phyloP scores from a whole-genome alignment of 2,888 invertebrate genomes.

The Cistogaster globosa region DNA sequence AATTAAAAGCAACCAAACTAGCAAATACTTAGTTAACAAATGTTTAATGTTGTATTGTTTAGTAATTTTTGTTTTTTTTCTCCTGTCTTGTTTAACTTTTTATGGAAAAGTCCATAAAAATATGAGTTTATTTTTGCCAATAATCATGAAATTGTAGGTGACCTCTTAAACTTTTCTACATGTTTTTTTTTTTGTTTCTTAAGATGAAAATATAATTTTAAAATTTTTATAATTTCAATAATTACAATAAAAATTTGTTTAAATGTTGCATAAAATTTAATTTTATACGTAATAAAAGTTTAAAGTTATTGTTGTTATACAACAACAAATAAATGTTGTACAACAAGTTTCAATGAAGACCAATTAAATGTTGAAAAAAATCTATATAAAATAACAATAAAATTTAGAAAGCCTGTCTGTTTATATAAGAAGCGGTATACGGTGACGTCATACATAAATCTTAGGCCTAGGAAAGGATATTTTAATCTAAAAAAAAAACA shows the following conservation, averaged over 20 bases:
- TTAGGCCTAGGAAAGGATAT: no score
- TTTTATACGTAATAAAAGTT: background rate
- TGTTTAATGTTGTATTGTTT: slow-evolving; percentile 50
- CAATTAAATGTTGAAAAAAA: no score
- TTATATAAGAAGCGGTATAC: no score
- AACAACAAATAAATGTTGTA: background rate
- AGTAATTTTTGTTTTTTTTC: background rate
- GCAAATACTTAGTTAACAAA: slow-evolving; percentile 34
- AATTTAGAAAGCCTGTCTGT: no score
- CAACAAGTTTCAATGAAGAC: no score
- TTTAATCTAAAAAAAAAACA: no score
- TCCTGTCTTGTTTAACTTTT: background rate
- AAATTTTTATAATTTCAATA: background rate
- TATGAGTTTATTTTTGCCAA: slow-evolving; percentile 17
- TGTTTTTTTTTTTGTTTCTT: slow-evolving; percentile 48
- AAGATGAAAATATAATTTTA: background rate
- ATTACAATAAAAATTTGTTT: background rate
- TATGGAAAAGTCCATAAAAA: slow-evolving; percentile 11
- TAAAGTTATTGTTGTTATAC: background rate
- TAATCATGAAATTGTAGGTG: slow-evolving; percentile 26
- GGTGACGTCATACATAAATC: no score
- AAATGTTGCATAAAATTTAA: slow-evolving; percentile 8
- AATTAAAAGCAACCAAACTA: slow-evolving; percentile 70
- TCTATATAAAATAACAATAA: no score
- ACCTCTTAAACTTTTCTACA: slow-evolving; percentile 48